phyloP scores from a whole-genome alignment of 2,888 invertebrate species.

The Spodoptera exigua region DNA sequence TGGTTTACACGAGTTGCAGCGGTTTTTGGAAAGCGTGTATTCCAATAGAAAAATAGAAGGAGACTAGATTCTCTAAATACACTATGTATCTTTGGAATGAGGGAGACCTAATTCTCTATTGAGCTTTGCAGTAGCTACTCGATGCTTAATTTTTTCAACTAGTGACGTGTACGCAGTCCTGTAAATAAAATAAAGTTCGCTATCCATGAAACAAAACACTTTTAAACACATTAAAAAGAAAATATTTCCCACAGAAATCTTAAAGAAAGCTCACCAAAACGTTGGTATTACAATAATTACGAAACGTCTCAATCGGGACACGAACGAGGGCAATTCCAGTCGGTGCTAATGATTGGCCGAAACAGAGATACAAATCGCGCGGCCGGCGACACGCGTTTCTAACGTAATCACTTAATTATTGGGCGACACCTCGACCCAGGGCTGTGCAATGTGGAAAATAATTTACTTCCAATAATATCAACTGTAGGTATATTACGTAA shows the following conservation, averaged over 20 bases:
- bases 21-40: too few species aligned
- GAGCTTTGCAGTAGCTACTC: too few species aligned
- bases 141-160: too few species aligned
- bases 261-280: slow-evolving; percentile 20
- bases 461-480: neutral
- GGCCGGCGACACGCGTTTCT: slow-evolving; percentile 81
- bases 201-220: neutral
- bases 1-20: too few species aligned
- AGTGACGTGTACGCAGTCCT: too few species aligned
- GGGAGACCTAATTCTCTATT: too few species aligned
- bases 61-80: too few species aligned
- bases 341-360: slow-evolving; percentile 75
- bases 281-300: slow-evolving; percentile 53
- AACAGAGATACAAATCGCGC: slow-evolving; percentile 85
- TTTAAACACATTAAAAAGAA: neutral
- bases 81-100: too few species aligned
- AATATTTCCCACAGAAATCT: slow-evolving; percentile 22
- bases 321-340: slow-evolving; percentile 62
- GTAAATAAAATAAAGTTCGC: too few species aligned
- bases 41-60: too few species aligned
- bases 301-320: slow-evolving; percentile 49
- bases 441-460: slow-evolving; percentile 54
- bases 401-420: slow-evolving; percentile 89
- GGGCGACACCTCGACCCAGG: slow-evolving; percentile 83
- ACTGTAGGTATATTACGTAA: too few species aligned